Evolutionary conservation across 2,113 vertebrate species (phyloP).

Genomic region (Leptosomus discolor): DNA sequence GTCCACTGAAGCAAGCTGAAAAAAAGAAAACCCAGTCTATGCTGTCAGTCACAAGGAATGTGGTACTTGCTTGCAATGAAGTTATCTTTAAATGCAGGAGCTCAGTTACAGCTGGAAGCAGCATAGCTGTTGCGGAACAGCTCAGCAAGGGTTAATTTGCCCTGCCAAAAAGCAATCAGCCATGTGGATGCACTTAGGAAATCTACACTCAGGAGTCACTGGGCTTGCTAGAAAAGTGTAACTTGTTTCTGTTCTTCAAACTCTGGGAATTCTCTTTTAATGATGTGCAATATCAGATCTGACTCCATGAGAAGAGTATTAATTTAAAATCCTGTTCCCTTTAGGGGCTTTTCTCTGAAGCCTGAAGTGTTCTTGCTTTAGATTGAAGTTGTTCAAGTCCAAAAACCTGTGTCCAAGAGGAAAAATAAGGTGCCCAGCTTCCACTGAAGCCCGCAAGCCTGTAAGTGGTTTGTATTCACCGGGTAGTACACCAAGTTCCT

Average conservation of each 20-base stretch:
- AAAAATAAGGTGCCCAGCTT: not conserved
- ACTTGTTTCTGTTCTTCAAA: not conserved
- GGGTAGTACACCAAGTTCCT: not conserved
- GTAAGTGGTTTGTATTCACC: not conserved
- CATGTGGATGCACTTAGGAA: not conserved
- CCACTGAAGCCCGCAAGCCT: not conserved
- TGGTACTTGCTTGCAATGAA: rapidly evolving
- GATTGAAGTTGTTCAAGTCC: not conserved
- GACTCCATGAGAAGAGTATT: not conserved
- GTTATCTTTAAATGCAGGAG: not conserved
- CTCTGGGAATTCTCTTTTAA: not conserved
- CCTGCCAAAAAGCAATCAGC: not conserved
- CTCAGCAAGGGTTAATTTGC: not conserved
- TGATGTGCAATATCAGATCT: not conserved
- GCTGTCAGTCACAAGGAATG: not conserved
- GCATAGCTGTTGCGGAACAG: not conserved
- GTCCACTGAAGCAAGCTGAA: not conserved
- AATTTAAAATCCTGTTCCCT: not conserved
- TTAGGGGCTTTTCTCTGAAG: not conserved
- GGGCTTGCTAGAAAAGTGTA: not conserved
- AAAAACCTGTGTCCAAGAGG: not conserved
- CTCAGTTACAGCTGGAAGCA: not conserved
- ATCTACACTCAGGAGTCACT: not conserved
- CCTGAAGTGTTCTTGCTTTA: not conserved
- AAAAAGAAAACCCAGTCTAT: not conserved